These are phyloP conservation scores for Pelmatolapia mariae DNA, from an alignment of 2,113 vertebrate species.

Conservation along the genomic window DNA sequence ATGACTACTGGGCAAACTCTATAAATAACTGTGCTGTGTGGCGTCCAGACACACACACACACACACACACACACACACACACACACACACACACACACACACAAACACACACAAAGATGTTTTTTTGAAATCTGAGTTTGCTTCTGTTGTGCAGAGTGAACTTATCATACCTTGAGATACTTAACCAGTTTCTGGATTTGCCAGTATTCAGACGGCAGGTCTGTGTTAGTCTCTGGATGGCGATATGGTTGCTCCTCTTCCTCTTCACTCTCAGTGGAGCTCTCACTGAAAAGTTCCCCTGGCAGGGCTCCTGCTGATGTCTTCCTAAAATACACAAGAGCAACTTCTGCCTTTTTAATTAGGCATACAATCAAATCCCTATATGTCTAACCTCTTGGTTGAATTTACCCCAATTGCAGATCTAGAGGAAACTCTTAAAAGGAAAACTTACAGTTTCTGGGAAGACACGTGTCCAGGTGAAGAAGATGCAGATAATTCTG, in stretches of 20 bases:
- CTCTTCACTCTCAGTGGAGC: neutral
- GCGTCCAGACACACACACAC: slow-evolving; percentile 48
- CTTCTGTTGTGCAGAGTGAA: neutral
- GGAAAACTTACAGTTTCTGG: slow-evolving; percentile 21
- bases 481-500: slow-evolving; percentile 32
- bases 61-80: neutral
- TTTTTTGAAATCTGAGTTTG: slow-evolving; percentile 21
- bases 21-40: slow-evolving; percentile 71
- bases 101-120: slow-evolving; percentile 2
- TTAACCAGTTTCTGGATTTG: neutral
- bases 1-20: slow-evolving; percentile 71
- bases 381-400: neutral
- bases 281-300: neutral
- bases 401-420: neutral
- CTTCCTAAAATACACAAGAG: neutral
- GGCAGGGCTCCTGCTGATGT: neutral
- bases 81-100: neutral
- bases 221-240: neutral
- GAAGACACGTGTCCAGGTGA: slow-evolving; percentile 38
- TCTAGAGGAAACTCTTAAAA: neutral
- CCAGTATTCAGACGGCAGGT: neutral
- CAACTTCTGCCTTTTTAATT: neutral
- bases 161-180: neutral
- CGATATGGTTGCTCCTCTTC: neutral
- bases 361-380: neutral